A percentile compares a stretch with the other conserved stretches of the same genome.
phyloP scores from a whole-genome alignment of 1,140 invertebrate species.

The Drosophila athabasca region DNA sequence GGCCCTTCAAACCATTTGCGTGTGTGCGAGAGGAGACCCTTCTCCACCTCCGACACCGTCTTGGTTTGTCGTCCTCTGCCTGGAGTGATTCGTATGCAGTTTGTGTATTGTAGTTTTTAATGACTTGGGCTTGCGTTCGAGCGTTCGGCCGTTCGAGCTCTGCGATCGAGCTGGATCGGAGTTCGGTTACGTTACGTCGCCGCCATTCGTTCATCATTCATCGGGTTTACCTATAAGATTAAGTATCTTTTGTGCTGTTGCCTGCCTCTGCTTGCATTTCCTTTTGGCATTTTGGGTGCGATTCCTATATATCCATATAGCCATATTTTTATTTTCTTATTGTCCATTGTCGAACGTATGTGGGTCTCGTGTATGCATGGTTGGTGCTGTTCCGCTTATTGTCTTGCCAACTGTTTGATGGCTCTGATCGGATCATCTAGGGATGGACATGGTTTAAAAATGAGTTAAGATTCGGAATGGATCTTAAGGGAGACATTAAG shows the following conservation, averaged over 20 bases:
- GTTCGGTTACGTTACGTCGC: conserved; percentile 62
- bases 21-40: conserved; percentile 17
- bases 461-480: conserved; percentile 39
- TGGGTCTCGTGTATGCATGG: conserved; percentile 14
- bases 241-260: conserved; percentile 74
- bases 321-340: conserved; percentile 52
- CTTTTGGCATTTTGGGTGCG: conserved; percentile 58
- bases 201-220: conserved; percentile 78
- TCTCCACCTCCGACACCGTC: too few species aligned
- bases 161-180: conserved; percentile 51
- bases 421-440: conserved; percentile 46
- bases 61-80: conserved; percentile 7
- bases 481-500: conserved; percentile 1
- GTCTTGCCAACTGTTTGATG: conserved; percentile 43
- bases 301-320: conserved; percentile 48
- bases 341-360: conserved; percentile 52
- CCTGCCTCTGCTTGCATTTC: conserved; percentile 48
- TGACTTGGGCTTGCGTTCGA: conserved; percentile 80
- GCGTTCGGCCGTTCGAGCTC: neutral
- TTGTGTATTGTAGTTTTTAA: conserved; percentile 81
- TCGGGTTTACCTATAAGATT: conserved; percentile 79
- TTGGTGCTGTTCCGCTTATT: conserved; percentile 32
- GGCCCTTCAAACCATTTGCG: conserved; percentile 10
- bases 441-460: conserved; percentile 38
- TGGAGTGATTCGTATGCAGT: conserved; percentile 79